Evolutionary conservation across 2,888 invertebrate genomes (phyloP).

Genomic region (Mythimna impura): DNA sequence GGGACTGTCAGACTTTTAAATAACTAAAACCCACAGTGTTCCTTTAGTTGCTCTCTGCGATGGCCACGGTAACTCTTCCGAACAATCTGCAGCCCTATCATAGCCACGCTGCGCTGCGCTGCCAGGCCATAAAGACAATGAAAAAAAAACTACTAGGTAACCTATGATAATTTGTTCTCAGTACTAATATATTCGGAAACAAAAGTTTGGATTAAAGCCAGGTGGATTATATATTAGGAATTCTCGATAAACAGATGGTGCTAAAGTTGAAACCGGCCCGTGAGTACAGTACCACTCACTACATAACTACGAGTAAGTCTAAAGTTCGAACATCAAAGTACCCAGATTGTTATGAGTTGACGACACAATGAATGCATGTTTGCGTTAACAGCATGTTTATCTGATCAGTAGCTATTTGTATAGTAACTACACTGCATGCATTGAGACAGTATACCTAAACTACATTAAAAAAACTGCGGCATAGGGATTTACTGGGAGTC

Average conservation of each 20-base stretch:
- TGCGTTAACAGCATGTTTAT: slow-evolving; percentile 10
- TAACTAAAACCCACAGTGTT: no score
- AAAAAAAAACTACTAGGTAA: neutral
- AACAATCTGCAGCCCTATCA: no score
- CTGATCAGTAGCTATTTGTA: neutral
- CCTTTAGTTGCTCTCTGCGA: neutral
- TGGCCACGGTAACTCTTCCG: no score
- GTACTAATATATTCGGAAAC: neutral
- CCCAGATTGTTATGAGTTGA: slow-evolving; percentile 1
- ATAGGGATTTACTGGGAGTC: neutral
- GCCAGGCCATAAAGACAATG: neutral
- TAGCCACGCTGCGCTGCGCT: no score
- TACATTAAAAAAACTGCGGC: no score
- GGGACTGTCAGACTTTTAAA: no score
- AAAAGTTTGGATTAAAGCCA: slow-evolving; percentile 38
- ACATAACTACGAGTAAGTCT: slow-evolving; percentile 11
- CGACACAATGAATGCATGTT: slow-evolving; percentile 19
- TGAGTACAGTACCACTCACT: neutral
- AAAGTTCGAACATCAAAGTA: slow-evolving; percentile 21
- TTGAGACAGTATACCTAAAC: neutral
- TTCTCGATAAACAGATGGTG: slow-evolving; percentile 13
- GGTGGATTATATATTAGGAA: slow-evolving; percentile 9
- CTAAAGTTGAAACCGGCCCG: slow-evolving; percentile 8
- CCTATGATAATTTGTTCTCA: neutral
- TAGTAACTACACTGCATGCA: neutral